Evolutionary conservation across 2,113 vertebrate genomes (phyloP).

Genomic region (Reinhardtius hippoglossoides): DNA sequence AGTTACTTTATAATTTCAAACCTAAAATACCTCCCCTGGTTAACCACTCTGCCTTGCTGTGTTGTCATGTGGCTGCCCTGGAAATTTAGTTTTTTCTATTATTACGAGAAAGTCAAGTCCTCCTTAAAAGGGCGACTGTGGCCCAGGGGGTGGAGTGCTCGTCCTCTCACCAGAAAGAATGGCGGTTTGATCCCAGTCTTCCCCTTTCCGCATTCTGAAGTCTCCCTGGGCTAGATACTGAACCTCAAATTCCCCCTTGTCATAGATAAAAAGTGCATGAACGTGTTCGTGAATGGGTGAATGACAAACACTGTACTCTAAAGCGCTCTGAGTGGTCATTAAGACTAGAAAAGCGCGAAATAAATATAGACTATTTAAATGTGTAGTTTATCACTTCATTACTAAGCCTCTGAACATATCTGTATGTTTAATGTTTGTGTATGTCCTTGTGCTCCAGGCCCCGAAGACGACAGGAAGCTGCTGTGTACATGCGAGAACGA

Average conservation of each 20-base stretch:
- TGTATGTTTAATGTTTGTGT: neutral
- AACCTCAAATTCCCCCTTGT: no score
- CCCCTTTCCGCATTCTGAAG: no score
- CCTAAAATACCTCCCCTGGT: conserved; percentile 16
- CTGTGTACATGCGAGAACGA: conserved; percentile 74
- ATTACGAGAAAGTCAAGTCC: neutral
- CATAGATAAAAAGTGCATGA: no score
- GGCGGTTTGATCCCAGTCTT: no score
- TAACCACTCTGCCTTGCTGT: neutral
- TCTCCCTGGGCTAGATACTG: no score
- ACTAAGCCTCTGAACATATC: neutral
- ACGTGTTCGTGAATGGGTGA: no score
- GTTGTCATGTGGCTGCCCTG: conserved; percentile 15
- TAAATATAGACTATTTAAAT: neutral
- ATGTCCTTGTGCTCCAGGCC: conserved; percentile 39
- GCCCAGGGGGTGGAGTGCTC: no score
- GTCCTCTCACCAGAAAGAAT: no score
- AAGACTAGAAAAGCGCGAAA: no score
- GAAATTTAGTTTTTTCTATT: conserved; percentile 29
- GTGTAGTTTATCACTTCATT: neutral
- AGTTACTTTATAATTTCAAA: neutral
- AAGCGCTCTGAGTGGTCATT: no score
- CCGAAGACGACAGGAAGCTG: conserved; percentile 31
- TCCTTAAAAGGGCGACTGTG: neutral
- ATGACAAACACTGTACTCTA: no score